Percentiles rank a stretch among this genome's conserved stretches.
Conservation (phyloP, 1,140 invertebrate species). For the Pteromalus puparum region DNA sequence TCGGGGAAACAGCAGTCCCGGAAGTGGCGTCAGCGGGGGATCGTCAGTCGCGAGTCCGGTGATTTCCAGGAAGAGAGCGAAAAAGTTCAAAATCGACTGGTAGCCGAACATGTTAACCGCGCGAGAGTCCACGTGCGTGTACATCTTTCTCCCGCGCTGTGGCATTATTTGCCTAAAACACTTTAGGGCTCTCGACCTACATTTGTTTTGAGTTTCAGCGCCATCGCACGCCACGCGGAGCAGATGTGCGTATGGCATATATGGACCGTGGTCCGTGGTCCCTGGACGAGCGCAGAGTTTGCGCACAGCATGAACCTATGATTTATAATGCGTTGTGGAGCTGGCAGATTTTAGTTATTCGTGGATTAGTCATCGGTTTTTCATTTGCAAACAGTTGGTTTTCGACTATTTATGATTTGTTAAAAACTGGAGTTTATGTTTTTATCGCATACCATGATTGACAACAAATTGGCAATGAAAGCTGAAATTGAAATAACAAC, state of each 20-base stretch:
- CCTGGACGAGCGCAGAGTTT: too few relatives aligned
- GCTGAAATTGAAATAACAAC: too few relatives aligned
- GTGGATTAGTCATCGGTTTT: too few relatives aligned
- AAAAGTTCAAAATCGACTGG: conserved; percentile 32
- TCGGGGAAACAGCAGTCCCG: conserved; percentile 86
- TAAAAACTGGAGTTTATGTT: too few relatives aligned
- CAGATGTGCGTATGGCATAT: background rate
- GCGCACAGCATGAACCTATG: too few relatives aligned
- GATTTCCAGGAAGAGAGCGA: conserved; percentile 22
- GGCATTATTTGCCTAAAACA: background rate
- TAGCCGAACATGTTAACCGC: conserved; percentile 26
- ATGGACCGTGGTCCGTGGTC: too few relatives aligned
- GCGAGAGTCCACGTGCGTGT: background rate
- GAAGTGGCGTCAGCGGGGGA: conserved; percentile 52
- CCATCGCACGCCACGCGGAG: background rate
- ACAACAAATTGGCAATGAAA: too few relatives aligned
- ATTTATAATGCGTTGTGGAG: too few relatives aligned
- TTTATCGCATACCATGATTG: too few relatives aligned
- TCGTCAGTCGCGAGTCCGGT: background rate
- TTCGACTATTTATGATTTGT: too few relatives aligned
- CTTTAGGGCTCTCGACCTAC: conserved; percentile 26
- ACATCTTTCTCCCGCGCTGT: background rate
- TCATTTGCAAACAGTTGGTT: too few relatives aligned
- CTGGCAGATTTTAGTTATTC: too few relatives aligned
- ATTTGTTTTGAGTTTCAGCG: conserved; percentile 33